Evolutionary conservation across 1,140 invertebrate genomes (phyloP), one percentile per base, ranked within the genome.

Genomic region (Drosophila pallidifrons): DNA sequence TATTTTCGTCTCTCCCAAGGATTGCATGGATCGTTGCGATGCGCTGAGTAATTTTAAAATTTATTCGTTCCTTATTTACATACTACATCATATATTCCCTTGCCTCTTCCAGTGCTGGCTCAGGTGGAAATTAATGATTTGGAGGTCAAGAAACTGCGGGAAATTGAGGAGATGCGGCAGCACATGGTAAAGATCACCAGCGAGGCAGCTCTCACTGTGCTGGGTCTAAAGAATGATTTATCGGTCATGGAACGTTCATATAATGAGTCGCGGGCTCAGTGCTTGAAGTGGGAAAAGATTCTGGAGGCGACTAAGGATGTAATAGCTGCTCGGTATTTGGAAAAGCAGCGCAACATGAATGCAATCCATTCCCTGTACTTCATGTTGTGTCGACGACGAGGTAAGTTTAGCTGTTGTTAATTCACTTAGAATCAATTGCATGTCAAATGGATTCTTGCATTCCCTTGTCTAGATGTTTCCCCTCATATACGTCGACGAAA

Each of bases 181-280:
- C 63, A 72, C 3, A 93, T 92, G 90, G 77, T 92, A 5, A 82
- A 91, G 45, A 68, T 92, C 8, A 91, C 91, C 0, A 91, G 90
- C 28, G 91, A 92, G 38, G 91, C 92, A 4, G 81, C 82, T 7
- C 72, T 91, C 3, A 81, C 85, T 1, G 88, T 92, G 1, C 35
- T 93, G 52, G 92, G 91, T 0, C 80, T 93, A 1, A 93, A 91
- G 30, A 92, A 92, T 11, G 92, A 92, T 66, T 54, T 93, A 6
- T 52, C 82, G 10, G 69, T 64, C 13, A 55, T 93, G 25, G 89
- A 92, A 54, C 52, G 91, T 2, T 77, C 77, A 1, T 93, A 93
- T 46, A 83, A 74, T 45, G 46, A 81, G 20, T 88, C 89, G 1
- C 70, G 76, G 3, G 52, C 61, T 0, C 63, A 85, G 55, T 89